Conservation (phyloP, 1,140 invertebrate genomes). For the Parasteatoda tepidariorum region DNA sequence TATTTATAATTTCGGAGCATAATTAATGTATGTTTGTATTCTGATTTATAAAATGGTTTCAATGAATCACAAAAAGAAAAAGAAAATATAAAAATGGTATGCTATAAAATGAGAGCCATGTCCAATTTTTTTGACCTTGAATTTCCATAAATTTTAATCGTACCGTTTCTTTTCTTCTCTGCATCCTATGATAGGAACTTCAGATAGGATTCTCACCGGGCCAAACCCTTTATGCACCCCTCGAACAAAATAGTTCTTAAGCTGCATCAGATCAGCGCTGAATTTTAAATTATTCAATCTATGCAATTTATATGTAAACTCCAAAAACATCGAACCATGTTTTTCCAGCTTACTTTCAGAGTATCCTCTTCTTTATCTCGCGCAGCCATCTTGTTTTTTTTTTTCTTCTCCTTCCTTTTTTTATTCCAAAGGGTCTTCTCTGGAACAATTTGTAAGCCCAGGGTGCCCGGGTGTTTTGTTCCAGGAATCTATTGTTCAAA, state of each 20-base stretch:
- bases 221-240: not conserved
- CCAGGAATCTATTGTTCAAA: not conserved
- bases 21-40: too few relatives aligned
- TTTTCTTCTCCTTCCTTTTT: not conserved
- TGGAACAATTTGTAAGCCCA: not conserved
- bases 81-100: not conserved
- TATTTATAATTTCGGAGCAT: too few relatives aligned
- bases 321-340: not conserved
- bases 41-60: too few relatives aligned
- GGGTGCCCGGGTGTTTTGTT: conserved; percentile 6
- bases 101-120: not conserved
- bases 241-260: not conserved
- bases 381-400: not conserved
- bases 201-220: not conserved
- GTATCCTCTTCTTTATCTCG: conserved; percentile 18
- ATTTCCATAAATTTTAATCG: not conserved
- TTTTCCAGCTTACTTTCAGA: not conserved
- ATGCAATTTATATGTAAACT: too few relatives aligned
- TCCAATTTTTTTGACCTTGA: not conserved
- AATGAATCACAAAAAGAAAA: too few relatives aligned
- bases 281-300: not conserved
- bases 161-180: not conserved
- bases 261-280: not conserved
- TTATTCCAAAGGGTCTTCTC: not conserved
- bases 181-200: not conserved